These are phyloP conservation scores for Porites divaricata DNA, from an alignment of 92 coral and sea anemone species.

Conservation along the genomic window DNA sequence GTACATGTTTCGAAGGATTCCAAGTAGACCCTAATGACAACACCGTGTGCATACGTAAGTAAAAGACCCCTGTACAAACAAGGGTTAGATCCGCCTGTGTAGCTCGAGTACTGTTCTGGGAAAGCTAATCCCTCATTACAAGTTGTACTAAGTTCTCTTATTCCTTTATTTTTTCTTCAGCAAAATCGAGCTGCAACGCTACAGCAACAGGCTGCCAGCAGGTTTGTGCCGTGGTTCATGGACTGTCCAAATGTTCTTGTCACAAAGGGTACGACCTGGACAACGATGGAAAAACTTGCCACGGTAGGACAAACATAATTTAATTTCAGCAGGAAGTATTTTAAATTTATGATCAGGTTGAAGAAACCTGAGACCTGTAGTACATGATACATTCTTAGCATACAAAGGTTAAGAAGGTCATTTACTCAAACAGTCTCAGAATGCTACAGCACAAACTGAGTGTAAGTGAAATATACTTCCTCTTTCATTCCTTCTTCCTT, in stretches of 20 bases:
- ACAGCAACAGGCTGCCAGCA: slow-evolving; percentile 49
- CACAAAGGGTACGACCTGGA: slow-evolving; percentile 53
- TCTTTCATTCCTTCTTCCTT: no score
- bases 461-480: no score
- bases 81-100: no score
- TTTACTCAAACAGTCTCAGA: no score
- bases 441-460: no score
- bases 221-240: slow-evolving; percentile 45
- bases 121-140: not conserved
- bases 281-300: slow-evolving; percentile 39
- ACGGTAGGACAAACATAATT: slow-evolving; percentile 25
- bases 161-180: slow-evolving; percentile 2
- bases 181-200: slow-evolving; percentile 22
- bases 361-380: no score
- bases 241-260: slow-evolving; percentile 52
- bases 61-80: not conserved
- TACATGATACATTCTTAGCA: no score
- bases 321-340: no score
- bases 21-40: slow-evolving; percentile 58
- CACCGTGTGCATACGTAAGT: slow-evolving; percentile 79
- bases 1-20: slow-evolving; percentile 73
- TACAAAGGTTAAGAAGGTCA: no score
- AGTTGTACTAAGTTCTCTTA: not conserved
- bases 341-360: no score
- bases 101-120: no score